phyloP scores from a whole-genome alignment of 2,113 vertebrate species.

The Lycocorax pyrrhopterus region DNA sequence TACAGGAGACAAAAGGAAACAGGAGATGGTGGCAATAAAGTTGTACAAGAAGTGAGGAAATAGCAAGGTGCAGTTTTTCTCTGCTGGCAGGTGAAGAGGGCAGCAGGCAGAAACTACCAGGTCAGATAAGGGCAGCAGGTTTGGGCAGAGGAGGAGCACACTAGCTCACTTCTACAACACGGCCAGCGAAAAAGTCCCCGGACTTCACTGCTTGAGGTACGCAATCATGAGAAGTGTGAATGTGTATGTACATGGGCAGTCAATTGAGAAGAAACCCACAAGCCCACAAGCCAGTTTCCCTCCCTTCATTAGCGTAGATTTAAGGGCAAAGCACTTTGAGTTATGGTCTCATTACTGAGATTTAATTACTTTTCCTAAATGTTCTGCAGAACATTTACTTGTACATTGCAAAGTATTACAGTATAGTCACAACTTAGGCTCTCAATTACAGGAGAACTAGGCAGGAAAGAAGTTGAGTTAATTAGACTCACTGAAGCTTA shows the following conservation, averaged over 20 bases:
- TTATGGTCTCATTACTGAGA: slow-evolving; percentile 50
- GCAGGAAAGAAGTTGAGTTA: slow-evolving; percentile 48
- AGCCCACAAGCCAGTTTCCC: not conserved
- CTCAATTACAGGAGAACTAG: slow-evolving; percentile 49
- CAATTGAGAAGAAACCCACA: not conserved
- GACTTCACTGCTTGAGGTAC: not conserved
- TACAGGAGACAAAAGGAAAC: not conserved
- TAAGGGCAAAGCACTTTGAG: slow-evolving; percentile 43
- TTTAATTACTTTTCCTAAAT: slow-evolving; percentile 65
- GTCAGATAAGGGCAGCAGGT: not conserved
- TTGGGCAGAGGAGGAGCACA: not conserved
- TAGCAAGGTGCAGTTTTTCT: not conserved
- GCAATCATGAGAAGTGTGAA: not conserved
- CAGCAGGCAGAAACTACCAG: not conserved
- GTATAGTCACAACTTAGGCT: slow-evolving; percentile 39
- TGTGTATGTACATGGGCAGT: not conserved
- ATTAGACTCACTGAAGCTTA: slow-evolving; percentile 58
- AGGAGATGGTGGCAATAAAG: not conserved
- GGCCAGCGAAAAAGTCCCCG: not conserved
- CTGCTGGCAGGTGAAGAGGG: not conserved
- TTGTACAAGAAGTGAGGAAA: not conserved
- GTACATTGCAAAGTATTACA: slow-evolving; percentile 57
- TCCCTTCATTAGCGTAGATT: slow-evolving; percentile 4
- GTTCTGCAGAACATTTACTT: slow-evolving; percentile 61
- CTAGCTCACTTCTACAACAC: not conserved